These are phyloP conservation scores for Porphyrio hochstetteri DNA, from an alignment of 2,113 vertebrate species.

Conservation along the genomic window DNA sequence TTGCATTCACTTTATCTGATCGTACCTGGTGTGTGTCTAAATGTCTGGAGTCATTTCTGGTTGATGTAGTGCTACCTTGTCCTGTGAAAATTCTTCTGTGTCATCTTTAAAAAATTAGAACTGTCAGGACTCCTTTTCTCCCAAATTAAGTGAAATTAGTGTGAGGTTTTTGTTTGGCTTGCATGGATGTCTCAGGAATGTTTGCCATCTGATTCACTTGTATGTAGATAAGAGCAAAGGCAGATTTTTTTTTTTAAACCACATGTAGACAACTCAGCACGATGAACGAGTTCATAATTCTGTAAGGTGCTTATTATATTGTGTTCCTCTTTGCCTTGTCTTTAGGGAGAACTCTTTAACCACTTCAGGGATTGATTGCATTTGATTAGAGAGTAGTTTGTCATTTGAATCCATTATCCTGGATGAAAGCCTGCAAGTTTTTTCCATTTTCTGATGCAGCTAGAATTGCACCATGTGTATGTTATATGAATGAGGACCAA, in stretches of 20 bases:
- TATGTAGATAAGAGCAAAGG: not conserved
- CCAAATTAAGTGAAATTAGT: not conserved
- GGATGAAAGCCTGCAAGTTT: constrained; percentile 2
- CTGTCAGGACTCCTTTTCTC: not conserved
- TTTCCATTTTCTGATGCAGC: not conserved
- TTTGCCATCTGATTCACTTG: not conserved
- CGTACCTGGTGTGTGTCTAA: not conserved
- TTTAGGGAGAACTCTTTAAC: constrained; percentile 48
- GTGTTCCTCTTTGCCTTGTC: constrained; percentile 12
- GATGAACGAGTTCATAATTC: constrained; percentile 58
- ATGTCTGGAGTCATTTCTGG: not conserved
- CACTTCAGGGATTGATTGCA: constrained; percentile 39
- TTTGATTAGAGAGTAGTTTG: constrained; percentile 45
- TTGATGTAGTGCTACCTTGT: not conserved
- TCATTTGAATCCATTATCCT: constrained; percentile 2
- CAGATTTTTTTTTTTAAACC: not conserved
- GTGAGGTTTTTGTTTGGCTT: not conserved
- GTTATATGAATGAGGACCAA: not conserved
- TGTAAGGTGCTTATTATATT: constrained; percentile 41
- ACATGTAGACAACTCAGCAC: not conserved
- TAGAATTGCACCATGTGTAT: not conserved
- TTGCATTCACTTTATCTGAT: not conserved
- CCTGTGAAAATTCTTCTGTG: not conserved
- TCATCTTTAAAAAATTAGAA: not conserved
- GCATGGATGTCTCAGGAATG: not conserved